Base-by-base conservation (phyloP, 2,888 invertebrate genomes). In the Ochlodes sylvanus region DNA sequence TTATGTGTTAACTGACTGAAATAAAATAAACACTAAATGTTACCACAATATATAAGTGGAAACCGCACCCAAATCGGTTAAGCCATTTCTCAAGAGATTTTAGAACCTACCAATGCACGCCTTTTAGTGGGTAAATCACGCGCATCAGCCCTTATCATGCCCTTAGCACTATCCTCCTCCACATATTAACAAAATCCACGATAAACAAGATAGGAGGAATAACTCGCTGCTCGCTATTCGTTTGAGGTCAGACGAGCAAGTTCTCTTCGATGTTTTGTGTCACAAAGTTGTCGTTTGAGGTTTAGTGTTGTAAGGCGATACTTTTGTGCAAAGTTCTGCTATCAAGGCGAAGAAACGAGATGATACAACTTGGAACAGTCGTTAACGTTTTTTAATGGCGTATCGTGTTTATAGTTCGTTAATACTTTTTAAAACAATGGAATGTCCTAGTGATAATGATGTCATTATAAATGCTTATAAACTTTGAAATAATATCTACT, bases 241-340 rank as follows among this genome's bases (percentile, higher is more conserved):
- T 15, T 44, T 44, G 15, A 0, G 15, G 15, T 44, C n/a, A 44
- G 44, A 44, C 44, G 1, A 7, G 1, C 27, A 65, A 19, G 19
- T 50, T 57, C 44, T 42, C 44, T 44, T 44, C 64, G 42, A 44
- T 57, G 57, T 57, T 57, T 41, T 57, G 57, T 65, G 38, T 17
- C 50, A 64, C 64, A 65, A 65, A 57, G 47, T 65, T 63, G 55
- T 55, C 42, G 15, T 54, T 55, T 52, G 42, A 42, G 21, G 42
- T 27, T 63, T 57, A 65, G 64, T 47, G 56, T n/a, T 32, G 64
- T 65, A 65, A 65, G 7, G 50, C 38, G 64, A 65, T 65, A 57
- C 38, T 63, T 44, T 65, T 57, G 64, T 50, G 38, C 7, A 56
- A 64, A 65, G 50, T 65, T 65, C 57, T 38, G 50, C 57, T 34